Evolutionary conservation across 2,113 vertebrate species (phyloP), one percentile per base, ranked within the genome.

Genomic region (Tachuris rubrigastra): DNA sequence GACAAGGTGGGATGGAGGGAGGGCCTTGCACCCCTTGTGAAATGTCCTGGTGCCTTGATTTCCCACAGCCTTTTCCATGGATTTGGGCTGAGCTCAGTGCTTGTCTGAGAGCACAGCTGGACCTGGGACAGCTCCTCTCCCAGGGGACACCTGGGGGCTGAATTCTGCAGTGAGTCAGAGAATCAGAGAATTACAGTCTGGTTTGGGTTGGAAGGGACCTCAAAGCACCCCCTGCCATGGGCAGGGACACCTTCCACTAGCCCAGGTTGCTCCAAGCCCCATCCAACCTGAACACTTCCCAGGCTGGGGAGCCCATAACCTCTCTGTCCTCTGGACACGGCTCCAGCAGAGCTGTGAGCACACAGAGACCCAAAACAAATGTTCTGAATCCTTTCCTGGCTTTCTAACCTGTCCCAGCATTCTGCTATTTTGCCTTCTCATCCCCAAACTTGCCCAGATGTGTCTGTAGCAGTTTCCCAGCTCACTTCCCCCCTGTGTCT

Each of bases 211-310:
- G n/a, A 41, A 55, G 5, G 6, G 30, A 31, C 30, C 6, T 55
- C 19, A 23, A 62, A 69, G 4, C 0, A 30, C 2, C 13, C 35
- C 2, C 24, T 75, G 10, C 16, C 62, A 31, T 0, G 4, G 28
- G 10, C 55, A 69, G 55, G 47, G 21, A 21, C 55, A 69, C 5
- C 16, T 69, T 12, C 9, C 30, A 13, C n/a, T 8, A 2, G 0
- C 16, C 55, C 62, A 62, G 47, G 20, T 1, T 68, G 3, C 30
- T 75, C 46, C 46, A 67, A 89, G 12, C 19, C 12, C 19, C 0
- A 0, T 39, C 53, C 71, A 62, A 0, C 30, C 41, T 0, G 0
- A 27, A 27, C 49, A 50, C 49, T 50, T 14, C 49, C 24, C 5
- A 25, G 49, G 14, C 14, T 50, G 49, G 25, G 49, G 49, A 50